A percentile compares a stretch with the other conserved stretches of the same genome.
phyloP scores from a whole-genome alignment of 2,113 vertebrate genomes.

The Scomber scombrus region DNA sequence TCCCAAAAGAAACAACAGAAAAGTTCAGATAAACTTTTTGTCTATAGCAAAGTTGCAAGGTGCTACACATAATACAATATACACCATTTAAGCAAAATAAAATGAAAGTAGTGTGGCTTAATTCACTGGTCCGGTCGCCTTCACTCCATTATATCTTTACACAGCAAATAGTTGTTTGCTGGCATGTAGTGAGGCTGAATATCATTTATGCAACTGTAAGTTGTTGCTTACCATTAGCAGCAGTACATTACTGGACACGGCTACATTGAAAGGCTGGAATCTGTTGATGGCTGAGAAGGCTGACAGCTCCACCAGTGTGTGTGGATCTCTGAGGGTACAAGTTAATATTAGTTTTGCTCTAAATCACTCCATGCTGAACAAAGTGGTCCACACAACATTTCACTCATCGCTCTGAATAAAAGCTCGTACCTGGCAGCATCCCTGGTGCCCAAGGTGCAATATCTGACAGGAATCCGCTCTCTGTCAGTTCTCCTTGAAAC shows the following conservation, averaged over 20 bases:
- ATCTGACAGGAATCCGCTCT: slow-evolving; percentile 89
- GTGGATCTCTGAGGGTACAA: slow-evolving; percentile 87
- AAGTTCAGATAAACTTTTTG: no score
- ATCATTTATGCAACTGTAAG: no score
- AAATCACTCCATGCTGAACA: not conserved
- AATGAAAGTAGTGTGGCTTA: no score
- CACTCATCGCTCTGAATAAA: not conserved
- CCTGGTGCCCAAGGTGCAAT: slow-evolving; percentile 91
- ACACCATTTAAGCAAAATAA: no score
- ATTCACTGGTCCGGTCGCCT: no score
- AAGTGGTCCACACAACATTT: not conserved
- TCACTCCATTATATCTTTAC: no score
- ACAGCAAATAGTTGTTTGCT: no score
- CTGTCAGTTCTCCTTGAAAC: slow-evolving; percentile 81
- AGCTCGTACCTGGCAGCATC: slow-evolving; percentile 89
- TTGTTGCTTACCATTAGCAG: slow-evolving; percentile 89
- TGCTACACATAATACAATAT: no score
- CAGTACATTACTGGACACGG: slow-evolving; percentile 95
- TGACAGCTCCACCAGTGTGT: slow-evolving; percentile 94
- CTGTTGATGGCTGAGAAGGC: slow-evolving; percentile 95
- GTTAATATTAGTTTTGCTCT: not conserved
- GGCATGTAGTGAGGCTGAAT: no score
- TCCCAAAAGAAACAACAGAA: no score
- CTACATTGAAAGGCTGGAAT: slow-evolving; percentile 97
- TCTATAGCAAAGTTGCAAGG: no score